Evolutionary conservation across 2,888 invertebrate species (phyloP).

Genomic region (Sarcophaga rosellei): DNA sequence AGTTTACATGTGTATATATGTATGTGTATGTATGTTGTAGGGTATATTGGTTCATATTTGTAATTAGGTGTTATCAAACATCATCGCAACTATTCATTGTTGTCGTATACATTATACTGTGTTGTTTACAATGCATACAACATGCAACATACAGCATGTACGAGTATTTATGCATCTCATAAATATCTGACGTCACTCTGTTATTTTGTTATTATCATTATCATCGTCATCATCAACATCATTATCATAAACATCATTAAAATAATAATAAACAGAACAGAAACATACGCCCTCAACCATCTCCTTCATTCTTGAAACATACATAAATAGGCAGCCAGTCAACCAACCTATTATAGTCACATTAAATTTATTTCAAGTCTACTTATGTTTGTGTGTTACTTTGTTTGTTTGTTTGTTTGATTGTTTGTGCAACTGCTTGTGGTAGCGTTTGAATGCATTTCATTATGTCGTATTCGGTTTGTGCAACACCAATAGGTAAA

Average conservation of each 20-base stretch:
- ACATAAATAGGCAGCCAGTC: too few relatives aligned
- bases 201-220: conserved; percentile 14
- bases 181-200: conserved; percentile 37
- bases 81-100: conserved; percentile 54
- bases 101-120: background rate
- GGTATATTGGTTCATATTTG: conserved; percentile 43
- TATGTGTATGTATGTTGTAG: conserved; percentile 20
- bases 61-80: conserved; percentile 67
- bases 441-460: background rate
- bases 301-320: background rate
- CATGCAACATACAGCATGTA: background rate
- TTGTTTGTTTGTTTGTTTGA: background rate
- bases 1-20: background rate
- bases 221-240: conserved; percentile 10
- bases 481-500: background rate
- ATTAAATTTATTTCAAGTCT: conserved; percentile 24
- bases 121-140: conserved; percentile 24
- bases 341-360: background rate
- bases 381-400: background rate
- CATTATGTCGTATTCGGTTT: background rate
- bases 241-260: conserved; percentile 5
- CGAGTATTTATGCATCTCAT: conserved; percentile 7
- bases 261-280: conserved; percentile 23
- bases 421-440: background rate
- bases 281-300: background rate